Conservation (phyloP, 2,888 invertebrate genomes). For the Tetragonisca angustula region DNA sequence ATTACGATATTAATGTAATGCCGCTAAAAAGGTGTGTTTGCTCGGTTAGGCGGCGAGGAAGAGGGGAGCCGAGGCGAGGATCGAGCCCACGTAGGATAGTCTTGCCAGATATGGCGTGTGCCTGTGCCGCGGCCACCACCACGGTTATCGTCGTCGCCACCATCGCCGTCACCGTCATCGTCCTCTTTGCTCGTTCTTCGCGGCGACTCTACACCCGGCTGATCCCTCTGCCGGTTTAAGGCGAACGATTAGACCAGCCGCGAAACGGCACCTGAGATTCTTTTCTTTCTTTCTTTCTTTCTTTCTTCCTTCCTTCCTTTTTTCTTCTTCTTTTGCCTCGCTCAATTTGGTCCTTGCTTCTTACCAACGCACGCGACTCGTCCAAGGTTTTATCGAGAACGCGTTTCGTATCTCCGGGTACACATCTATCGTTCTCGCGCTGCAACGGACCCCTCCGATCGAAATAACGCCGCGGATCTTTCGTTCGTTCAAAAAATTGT, state of each 20-base stretch:
- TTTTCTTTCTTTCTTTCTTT: background rate
- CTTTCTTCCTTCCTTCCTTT: no score
- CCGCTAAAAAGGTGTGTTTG: conserved; percentile 83
- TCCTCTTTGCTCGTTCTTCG: conserved; percentile 24
- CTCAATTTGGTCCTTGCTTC: background rate
- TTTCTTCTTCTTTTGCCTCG: background rate
- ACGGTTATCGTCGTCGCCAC: conserved; percentile 63
- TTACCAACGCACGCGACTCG: background rate
- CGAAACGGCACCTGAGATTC: background rate
- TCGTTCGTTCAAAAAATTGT: conserved; percentile 44
- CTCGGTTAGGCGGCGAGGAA: conserved; percentile 71
- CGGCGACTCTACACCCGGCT: conserved; percentile 1
- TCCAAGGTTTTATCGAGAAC: background rate
- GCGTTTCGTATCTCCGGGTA: background rate
- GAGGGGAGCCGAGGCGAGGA: conserved; percentile 73
- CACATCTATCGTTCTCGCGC: background rate
- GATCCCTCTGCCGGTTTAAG: conserved; percentile 29
- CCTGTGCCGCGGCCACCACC: conserved; percentile 74
- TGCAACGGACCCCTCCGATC: background rate
- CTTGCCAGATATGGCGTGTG: conserved; percentile 83
- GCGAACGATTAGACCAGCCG: conserved; percentile 37
- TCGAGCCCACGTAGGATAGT: conserved; percentile 81
- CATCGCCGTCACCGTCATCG: conserved; percentile 60
- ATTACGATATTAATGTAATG: conserved; percentile 83
- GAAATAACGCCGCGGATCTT: conserved; percentile 25